phyloP scores from a whole-genome alignment of 2,797 vertebrate genomes.

The Melanogrammus aeglefinus region DNA sequence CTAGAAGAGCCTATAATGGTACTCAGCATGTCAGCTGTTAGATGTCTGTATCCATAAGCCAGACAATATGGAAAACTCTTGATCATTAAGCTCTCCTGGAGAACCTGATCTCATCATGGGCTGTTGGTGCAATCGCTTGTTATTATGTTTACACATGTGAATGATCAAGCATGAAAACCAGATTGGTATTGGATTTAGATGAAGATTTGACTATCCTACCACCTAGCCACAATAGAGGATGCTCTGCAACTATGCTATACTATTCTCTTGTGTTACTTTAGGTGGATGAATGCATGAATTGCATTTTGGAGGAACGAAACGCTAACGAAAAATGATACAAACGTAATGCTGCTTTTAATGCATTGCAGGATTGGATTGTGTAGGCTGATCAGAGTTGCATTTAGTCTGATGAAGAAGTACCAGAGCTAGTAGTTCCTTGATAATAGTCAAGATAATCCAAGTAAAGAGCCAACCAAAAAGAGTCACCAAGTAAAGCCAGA shows the following conservation, averaged over 20 bases:
- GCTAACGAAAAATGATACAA: background rate
- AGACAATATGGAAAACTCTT: conserved; percentile 21
- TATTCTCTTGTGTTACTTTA: background rate
- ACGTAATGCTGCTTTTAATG: no score
- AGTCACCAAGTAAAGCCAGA: no score
- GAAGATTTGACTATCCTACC: conserved; percentile 26
- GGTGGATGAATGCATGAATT: background rate
- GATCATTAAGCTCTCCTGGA: background rate
- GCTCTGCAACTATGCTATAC: background rate
- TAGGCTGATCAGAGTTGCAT: background rate
- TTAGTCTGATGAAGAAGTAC: background rate
- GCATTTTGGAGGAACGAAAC: background rate
- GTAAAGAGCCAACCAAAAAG: no score
- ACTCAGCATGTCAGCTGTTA: conserved; percentile 52
- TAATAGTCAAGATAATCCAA: background rate
- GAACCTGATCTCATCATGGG: background rate
- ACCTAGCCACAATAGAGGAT: conserved; percentile 24
- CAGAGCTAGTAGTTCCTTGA: background rate
- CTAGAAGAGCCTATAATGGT: conserved; percentile 40
- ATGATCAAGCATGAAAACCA: conserved; percentile 19
- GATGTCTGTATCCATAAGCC: conserved; percentile 23
- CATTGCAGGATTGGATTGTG: background rate
- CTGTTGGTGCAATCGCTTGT: conserved; percentile 23
- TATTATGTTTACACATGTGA: conserved; percentile 32
- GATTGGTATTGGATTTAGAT: conserved; percentile 26